Base-by-base conservation (phyloP, 1,140 invertebrate species). In the Telenomus remus region DNA sequence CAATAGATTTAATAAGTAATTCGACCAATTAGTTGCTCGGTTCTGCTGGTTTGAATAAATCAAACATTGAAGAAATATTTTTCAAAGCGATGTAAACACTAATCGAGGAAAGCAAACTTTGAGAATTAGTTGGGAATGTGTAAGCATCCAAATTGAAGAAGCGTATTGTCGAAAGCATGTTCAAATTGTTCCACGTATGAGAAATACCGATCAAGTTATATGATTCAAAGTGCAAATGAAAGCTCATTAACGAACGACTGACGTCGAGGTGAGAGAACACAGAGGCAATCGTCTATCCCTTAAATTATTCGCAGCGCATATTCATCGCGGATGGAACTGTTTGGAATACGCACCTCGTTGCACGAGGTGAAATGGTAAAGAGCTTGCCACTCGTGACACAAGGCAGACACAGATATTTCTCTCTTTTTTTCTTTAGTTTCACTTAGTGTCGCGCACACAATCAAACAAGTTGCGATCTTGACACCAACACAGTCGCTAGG, bases 401-500 rank as follows among this genome's bases (percentile, higher is more conserved):
- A n/a, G n/a, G 60, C 43, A 50, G 60, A 69, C 60, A 66, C 42
- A 63, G 53, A 60, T 27, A 27, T 27, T 27, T 27, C 6, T 27
- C 6, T 3, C 6, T 6, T 6, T 27, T 70, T 65, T 73, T 71
- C 66, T 68, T 66, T 56, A 61, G 61, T 53, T 69, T 78, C 49
- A 56, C 57, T 65, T 56, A 27, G 57, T 43, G 34, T 46, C 39
- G 27, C 66, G 39, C 61, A 66, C 42, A 65, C 65, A 69, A 61
- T 71, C 51, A 9, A 44, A 56, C 63, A 61, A 74, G 70, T 46
- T 51, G 33, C 61, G 66, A 71, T 74, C 76, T 78, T 78, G 76
- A 75, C 66, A 78, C 57, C 61, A 61, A 64, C 65, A 68, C 54
- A 46, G 54, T 34, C 54, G 55, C 48, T 10, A 12, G 37, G 60